Evolutionary conservation across 2,113 vertebrate genomes (phyloP).

Genomic region (Passer domesticus): DNA sequence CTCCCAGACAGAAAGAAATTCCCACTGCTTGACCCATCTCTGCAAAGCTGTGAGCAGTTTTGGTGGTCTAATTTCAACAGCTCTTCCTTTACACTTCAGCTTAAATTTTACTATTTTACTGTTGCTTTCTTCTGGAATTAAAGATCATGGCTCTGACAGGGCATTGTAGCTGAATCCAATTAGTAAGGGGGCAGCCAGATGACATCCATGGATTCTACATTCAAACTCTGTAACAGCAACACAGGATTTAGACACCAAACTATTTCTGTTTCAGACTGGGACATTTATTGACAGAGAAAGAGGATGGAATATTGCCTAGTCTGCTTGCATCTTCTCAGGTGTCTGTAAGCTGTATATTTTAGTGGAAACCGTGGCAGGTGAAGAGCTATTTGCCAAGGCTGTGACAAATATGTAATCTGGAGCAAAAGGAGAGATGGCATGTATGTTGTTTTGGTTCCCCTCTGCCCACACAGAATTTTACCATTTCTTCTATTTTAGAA

Average conservation of each 20-base stretch:
- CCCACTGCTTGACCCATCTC: neutral
- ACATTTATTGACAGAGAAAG: neutral
- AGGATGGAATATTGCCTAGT: neutral
- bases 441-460: neutral
- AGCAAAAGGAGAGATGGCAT: neutral
- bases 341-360: neutral
- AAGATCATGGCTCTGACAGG: neutral
- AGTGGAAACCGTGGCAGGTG: neutral
- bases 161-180: neutral
- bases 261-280: neutral
- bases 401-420: neutral
- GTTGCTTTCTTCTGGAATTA: neutral
- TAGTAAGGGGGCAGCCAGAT: neutral
- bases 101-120: neutral
- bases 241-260: neutral
- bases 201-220: neutral
- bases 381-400: neutral
- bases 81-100: neutral
- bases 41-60: neutral
- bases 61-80: neutral
- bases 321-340: neutral
- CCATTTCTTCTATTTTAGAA: neutral
- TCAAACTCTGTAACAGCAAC: neutral
- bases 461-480: neutral
- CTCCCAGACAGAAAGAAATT: neutral